These are phyloP conservation scores for Drosophila grimshawi DNA, from an alignment of 1,140 invertebrate genomes.

Conservation along the genomic window DNA sequence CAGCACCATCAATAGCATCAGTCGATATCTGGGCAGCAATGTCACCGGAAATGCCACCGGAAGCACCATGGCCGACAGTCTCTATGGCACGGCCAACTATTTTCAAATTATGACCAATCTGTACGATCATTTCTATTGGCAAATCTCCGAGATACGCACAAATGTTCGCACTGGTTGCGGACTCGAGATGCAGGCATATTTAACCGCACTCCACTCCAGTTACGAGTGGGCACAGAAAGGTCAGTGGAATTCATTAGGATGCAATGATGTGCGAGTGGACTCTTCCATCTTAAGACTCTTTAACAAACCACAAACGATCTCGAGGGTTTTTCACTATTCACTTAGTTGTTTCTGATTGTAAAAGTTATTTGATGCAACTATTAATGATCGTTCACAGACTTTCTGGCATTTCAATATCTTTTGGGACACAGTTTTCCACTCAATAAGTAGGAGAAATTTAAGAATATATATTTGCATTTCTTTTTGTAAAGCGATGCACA, in stretches of 20 bases:
- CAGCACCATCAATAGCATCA: conserved; percentile 76
- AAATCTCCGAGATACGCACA: conserved; percentile 71
- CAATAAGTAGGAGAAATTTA: too few species aligned
- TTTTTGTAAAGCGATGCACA: too few species aligned
- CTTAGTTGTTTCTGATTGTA: too few species aligned
- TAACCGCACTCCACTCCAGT: conserved; percentile 74
- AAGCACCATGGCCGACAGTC: conserved; percentile 58
- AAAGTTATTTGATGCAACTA: too few species aligned
- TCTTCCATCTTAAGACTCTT: too few species aligned
- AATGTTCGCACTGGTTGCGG: conserved; percentile 73
- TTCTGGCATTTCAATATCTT: too few species aligned
- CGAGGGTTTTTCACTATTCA: too few species aligned
- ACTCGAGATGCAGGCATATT: conserved; percentile 77
- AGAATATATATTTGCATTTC: too few species aligned
- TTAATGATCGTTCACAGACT: too few species aligned
- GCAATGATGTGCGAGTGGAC: too few species aligned
- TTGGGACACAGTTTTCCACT: too few species aligned
- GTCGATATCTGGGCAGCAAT: conserved; percentile 54
- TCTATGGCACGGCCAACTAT: conserved; percentile 70
- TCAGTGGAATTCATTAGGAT: conserved; percentile 35
- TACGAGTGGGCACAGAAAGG: conserved; percentile 80
- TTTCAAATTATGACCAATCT: conserved; percentile 82
- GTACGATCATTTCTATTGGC: conserved; percentile 83
- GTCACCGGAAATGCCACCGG: conserved; percentile 27
- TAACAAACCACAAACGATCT: neutral